Evolutionary conservation across 2,113 vertebrate species (phyloP).

Genomic region (Candoia aspera): DNA sequence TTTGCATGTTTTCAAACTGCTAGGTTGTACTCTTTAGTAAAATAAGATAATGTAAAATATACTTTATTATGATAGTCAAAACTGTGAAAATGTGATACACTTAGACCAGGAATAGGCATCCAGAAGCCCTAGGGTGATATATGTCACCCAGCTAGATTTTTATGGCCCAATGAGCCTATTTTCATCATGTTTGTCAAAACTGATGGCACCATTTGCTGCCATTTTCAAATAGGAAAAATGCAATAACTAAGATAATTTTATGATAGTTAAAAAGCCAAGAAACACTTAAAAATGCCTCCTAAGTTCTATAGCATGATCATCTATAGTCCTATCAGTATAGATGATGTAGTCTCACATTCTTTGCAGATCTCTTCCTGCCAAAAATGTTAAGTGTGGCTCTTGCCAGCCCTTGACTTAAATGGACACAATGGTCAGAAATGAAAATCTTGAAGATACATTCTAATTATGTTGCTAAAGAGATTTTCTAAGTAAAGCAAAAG

Average conservation of each 20-base stretch:
- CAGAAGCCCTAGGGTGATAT: background rate
- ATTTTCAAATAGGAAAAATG: background rate
- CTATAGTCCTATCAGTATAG: background rate
- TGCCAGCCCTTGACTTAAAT: background rate
- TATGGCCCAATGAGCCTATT: background rate
- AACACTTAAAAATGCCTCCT: background rate
- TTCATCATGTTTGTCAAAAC: background rate
- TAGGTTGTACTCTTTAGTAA: background rate
- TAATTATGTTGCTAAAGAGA: background rate
- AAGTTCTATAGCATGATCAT: background rate
- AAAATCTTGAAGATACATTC: background rate
- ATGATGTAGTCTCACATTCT: background rate
- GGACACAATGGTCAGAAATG: background rate
- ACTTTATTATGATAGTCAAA: background rate
- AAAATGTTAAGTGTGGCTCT: background rate
- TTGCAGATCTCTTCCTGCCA: background rate
- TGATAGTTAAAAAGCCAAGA: background rate
- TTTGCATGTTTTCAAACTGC: too few relatives aligned
- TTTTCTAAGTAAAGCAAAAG: slow-evolving; percentile 17
- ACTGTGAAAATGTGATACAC: background rate
- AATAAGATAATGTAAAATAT: background rate
- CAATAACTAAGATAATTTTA: background rate
- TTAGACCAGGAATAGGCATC: background rate
- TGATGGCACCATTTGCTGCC: background rate
- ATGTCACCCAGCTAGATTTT: background rate